phyloP scores from a whole-genome alignment of 2,113 vertebrate genomes.

The Mastomys coucha region DNA sequence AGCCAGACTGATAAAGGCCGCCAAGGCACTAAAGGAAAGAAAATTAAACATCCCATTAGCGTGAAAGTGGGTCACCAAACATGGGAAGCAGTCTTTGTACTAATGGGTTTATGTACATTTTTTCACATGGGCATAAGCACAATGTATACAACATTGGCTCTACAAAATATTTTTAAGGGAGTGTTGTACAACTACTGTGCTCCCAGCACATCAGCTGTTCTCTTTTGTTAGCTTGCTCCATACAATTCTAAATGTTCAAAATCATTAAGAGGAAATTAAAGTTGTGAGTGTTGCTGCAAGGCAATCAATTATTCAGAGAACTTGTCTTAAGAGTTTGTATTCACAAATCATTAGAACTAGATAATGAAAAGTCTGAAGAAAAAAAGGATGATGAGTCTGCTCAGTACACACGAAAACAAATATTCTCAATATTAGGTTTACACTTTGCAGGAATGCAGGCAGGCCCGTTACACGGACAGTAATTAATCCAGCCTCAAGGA shows the following conservation, averaged over 20 bases:
- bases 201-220: conserved; percentile 15
- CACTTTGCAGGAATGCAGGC: conserved; percentile 32
- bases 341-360: conserved; percentile 47
- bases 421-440: conserved; percentile 22
- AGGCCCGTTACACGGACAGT: conserved; percentile 41
- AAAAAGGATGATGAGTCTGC: neutral
- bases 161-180: neutral
- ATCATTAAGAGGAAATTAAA: conserved; percentile 65
- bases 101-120: conserved; percentile 72
- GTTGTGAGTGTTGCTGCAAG: conserved; percentile 39
- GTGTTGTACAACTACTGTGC: neutral
- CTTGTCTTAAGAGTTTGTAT: conserved; percentile 55
- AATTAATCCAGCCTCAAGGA: conserved; percentile 39
- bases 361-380: neutral
- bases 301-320: neutral
- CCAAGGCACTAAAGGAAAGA: neutral
- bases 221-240: conserved; percentile 33
- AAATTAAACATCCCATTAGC: conserved; percentile 7
- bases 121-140: neutral
- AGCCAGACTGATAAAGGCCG: neutral
- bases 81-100: neutral
- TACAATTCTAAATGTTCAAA: conserved; percentile 43
- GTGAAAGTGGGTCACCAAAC: conserved; percentile 53
- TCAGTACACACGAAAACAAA: neutral
- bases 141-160: neutral